These are phyloP conservation scores for Mellilla xanthometata DNA, from an alignment of 2,888 invertebrate species.

Conservation along the genomic window DNA sequence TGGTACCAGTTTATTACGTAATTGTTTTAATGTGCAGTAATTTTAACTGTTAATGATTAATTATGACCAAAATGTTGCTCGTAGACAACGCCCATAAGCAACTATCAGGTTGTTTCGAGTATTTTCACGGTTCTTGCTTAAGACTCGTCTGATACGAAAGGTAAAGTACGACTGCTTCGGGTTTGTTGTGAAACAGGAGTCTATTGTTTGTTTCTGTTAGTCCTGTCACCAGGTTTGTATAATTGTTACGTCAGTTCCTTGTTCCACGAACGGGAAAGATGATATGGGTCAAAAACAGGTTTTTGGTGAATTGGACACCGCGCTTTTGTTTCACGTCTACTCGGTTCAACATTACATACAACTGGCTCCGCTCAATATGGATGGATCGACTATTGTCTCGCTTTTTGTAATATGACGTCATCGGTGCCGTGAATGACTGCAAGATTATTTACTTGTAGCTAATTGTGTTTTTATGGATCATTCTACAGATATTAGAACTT, in stretches of 20 bases:
- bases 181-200: conserved; percentile 25
- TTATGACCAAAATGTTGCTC: conserved; percentile 2
- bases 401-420: conserved; percentile 23
- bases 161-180: conserved; percentile 36
- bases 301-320: conserved; percentile 32
- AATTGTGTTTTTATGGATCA: conserved; percentile 14
- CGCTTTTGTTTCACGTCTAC: conserved; percentile 22
- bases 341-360: conserved; percentile 13
- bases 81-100: background rate
- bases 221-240: conserved; percentile 21
- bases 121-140: conserved; percentile 36
- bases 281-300: conserved; percentile 45
- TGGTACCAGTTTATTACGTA: conserved; percentile 14
- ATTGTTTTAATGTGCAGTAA: conserved; percentile 5
- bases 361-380: conserved; percentile 14
- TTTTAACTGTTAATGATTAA: conserved; percentile 3
- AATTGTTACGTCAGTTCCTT: conserved; percentile 50
- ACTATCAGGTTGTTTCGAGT: background rate
- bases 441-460: conserved; percentile 2
- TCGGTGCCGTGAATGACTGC: conserved; percentile 9
- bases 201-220: conserved; percentile 27
- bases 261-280: conserved; percentile 41
- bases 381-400: conserved; percentile 25
- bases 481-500: conserved; percentile 3
- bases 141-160: conserved; percentile 38